Evolutionary conservation across 2,113 vertebrate genomes (phyloP), one percentile per base, ranked within the genome.

Genomic region (Pogona vitticeps): DNA sequence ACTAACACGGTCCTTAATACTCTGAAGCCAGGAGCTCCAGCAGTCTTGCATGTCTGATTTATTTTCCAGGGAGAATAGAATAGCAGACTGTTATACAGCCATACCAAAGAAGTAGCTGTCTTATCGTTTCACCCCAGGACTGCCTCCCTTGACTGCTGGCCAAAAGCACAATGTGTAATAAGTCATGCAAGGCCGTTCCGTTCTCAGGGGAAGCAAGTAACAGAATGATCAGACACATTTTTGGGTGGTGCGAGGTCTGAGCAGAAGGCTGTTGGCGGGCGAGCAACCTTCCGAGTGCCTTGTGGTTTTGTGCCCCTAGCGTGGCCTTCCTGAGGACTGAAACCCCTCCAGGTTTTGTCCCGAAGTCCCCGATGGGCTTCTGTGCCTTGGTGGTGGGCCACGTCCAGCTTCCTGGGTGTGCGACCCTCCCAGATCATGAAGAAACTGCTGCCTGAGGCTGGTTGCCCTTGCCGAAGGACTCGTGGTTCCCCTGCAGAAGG

Each of bases 21-120:
- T 9, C 10, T 18, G 6, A 8, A 17, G 1, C 28, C 26, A 33
- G 40, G 10, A 20, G 58, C 17, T 7, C 21, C 9, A 1, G 56
- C 0, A 1, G 8, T 2, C 70, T 75, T 56, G 18, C 36, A 56
- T 42, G 3, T 33, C 3, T 13, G 1, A 10, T 71, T 40, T 59
- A 3, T 38, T 80, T 40, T 72, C 67, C 7, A 5, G 7, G 40
- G 26, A 46, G 84, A 79, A 9, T 42, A 12, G 6, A 1, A 2
- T 17, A n/a, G 4, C 26, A 31, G 12, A 15, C 59, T 21, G 2
- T 31, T 2, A 18, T 2, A 15, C 6, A 1, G 0, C 28, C 7
- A 2, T 8, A 3, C n/a, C 76, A 12, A 7, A 14, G 8, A 59
- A 86, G 85, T 36, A 63, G 31, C 85, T 31, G 0, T 63, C 38